Evolutionary conservation across 2,888 invertebrate species (phyloP), one percentile per base, ranked within the genome.

Genomic region (Steinernema carpocapsae): DNA sequence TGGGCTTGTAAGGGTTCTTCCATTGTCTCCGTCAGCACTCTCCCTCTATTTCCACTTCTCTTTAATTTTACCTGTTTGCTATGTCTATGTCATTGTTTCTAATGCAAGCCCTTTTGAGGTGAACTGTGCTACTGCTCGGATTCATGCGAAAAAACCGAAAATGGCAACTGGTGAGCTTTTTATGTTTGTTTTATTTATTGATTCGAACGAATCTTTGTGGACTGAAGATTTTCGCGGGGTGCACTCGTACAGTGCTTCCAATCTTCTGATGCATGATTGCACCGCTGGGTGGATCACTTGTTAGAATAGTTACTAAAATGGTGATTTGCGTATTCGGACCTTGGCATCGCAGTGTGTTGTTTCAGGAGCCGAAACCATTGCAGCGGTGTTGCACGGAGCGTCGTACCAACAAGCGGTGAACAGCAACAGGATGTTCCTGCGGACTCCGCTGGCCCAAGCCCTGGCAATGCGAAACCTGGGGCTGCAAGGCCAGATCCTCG

Each of bases 121-220:
- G 89, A 97, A 97, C 92, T 97, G 97, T 91, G 97, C 97, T 86
- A 97, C 97, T 87, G 97, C 97, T 88, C 92, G 97, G 91, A 96
- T 97, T 90, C 97, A 97, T 92, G 97, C 97, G 88, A 96, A 95
- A 92, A 97, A 97, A 91, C 93, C 94, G 10, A 84, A 84, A 71
- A 72, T 80, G 24, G 70, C 79, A 24, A 75, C 81, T 74, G 82
- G 82, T 80, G 45, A 32, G 74, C 70, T 32, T 78, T 71, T 70
- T 42, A 56, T 32, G 32, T 72, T 26, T 59, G 51, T 73, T 74
- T 52, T 75, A 64, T 64, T 52, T 70, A 70, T 19, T 19, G n/a
- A 70, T 29, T 45, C 29, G 45, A 42, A 24, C 26, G 46, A 10
- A 46, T 19, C 37, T 14, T 71, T n/a, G 24, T 71, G 22, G 71